Percentiles rank a stretch among this genome's conserved stretches.
Evolutionary conservation across 2,797 vertebrate genomes (phyloP).

Genomic region (Vireo griseus): DNA sequence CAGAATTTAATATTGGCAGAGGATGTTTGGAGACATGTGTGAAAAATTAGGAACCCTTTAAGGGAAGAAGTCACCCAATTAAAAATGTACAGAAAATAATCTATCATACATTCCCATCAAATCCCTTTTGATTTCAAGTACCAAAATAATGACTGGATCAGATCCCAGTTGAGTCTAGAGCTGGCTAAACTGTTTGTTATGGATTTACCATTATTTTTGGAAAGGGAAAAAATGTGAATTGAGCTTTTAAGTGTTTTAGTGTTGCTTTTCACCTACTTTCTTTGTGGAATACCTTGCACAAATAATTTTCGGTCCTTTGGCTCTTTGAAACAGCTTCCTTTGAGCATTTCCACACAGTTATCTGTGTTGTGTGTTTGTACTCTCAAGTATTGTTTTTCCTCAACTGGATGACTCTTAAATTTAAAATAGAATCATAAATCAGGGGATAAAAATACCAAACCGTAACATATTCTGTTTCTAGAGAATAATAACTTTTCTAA

Average conservation of each 20-base stretch:
- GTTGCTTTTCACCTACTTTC: background rate
- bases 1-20: constrained; percentile 60
- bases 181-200: constrained; percentile 23
- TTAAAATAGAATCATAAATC: constrained; percentile 26
- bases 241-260: background rate
- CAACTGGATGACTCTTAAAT: background rate
- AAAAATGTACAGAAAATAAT: constrained; percentile 51
- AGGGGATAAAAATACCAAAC: background rate
- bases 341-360: background rate
- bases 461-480: background rate
- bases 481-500: background rate
- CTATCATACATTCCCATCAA: constrained; percentile 41
- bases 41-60: constrained; percentile 59
- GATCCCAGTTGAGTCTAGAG: background rate
- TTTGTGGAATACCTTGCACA: background rate
- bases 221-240: background rate
- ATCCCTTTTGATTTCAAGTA: constrained; percentile 45
- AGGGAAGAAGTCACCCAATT: constrained; percentile 48
- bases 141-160: constrained; percentile 46
- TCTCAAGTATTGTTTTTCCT: background rate
- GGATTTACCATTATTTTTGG: constrained; percentile 18
- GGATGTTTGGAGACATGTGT: constrained; percentile 47
- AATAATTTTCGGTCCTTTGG: background rate
- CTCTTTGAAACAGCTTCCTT: background rate
- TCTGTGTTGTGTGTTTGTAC: background rate